phyloP scores from a whole-genome alignment of 2,888 invertebrate genomes.

The Cheilosia variabilis region DNA sequence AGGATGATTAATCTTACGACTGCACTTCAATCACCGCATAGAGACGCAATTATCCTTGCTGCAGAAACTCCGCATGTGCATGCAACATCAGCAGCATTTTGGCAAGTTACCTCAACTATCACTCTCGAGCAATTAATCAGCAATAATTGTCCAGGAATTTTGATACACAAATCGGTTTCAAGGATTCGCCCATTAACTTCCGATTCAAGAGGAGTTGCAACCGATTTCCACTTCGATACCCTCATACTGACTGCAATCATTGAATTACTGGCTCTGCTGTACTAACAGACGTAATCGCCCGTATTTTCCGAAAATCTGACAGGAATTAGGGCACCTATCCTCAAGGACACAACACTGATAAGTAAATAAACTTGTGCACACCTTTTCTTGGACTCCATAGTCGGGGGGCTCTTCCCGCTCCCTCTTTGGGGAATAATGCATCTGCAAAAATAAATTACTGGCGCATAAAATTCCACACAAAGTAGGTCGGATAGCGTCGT shows the following conservation, averaged over 20 bases:
- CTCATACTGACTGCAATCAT: slow-evolving; percentile 17
- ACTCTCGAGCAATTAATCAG: slow-evolving; percentile 56
- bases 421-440: slow-evolving; percentile 17
- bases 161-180: slow-evolving; percentile 26
- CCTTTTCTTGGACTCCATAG: neutral
- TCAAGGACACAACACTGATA: slow-evolving; percentile 19
- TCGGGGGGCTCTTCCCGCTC: neutral
- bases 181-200: slow-evolving; percentile 45
- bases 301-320: slow-evolving; percentile 15
- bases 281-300: neutral
- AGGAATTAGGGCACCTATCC: slow-evolving; percentile 8
- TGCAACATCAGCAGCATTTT: slow-evolving; percentile 41
- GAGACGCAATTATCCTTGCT: slow-evolving; percentile 19
- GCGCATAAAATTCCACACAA: slow-evolving; percentile 56
- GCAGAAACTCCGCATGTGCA: neutral
- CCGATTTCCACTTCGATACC: slow-evolving; percentile 48
- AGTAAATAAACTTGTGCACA: slow-evolving; percentile 20
- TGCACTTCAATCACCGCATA: slow-evolving; percentile 17
- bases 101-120: slow-evolving; percentile 36
- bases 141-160: slow-evolving; percentile 48
- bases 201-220: slow-evolving; percentile 44
- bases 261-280: neutral
- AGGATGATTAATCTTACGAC: neutral
- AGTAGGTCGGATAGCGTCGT: slow-evolving; percentile 45
- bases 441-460: slow-evolving; percentile 59